Evolutionary conservation across 2,888 invertebrate genomes (phyloP).

Genomic region (Ferrisia virgata): DNA sequence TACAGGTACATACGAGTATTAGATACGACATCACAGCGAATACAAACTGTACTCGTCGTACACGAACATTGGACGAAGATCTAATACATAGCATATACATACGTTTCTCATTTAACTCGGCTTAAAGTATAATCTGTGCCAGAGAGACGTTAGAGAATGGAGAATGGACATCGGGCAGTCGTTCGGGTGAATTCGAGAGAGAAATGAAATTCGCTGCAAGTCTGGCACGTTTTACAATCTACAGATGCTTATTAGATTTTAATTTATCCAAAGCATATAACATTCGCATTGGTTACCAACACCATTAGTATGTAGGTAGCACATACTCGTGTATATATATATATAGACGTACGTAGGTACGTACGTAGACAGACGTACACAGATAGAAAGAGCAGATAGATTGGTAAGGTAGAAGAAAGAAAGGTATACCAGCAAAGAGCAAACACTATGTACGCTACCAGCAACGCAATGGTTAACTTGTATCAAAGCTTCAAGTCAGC

Average conservation of each 20-base stretch:
- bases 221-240: not conserved
- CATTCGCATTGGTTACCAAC: not conserved
- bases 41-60: too few species aligned
- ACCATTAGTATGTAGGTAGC: not conserved
- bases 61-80: too few species aligned
- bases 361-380: too few species aligned
- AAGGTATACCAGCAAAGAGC: not conserved
- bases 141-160: not conserved
- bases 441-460: not conserved
- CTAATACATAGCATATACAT: too few species aligned
- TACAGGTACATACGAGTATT: too few species aligned
- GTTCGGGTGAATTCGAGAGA: not conserved
- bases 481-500: slow-evolving; percentile 1
- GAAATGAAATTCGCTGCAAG: not conserved
- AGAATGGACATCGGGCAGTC: too few species aligned
- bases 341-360: not conserved
- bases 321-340: not conserved
- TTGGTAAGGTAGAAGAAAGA: not conserved
- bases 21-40: too few species aligned
- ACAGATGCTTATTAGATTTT: slow-evolving; percentile 1
- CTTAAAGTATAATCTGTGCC: slow-evolving; percentile 8
- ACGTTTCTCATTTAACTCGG: slow-evolving; percentile 16
- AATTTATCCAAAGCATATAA: not conserved
- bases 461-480: not conserved
- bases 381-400: too few species aligned